A percentile compares a stretch with the other conserved stretches of the same genome.
Conservation (phyloP, 2,888 invertebrate species). For the Perithous albicinctus region DNA sequence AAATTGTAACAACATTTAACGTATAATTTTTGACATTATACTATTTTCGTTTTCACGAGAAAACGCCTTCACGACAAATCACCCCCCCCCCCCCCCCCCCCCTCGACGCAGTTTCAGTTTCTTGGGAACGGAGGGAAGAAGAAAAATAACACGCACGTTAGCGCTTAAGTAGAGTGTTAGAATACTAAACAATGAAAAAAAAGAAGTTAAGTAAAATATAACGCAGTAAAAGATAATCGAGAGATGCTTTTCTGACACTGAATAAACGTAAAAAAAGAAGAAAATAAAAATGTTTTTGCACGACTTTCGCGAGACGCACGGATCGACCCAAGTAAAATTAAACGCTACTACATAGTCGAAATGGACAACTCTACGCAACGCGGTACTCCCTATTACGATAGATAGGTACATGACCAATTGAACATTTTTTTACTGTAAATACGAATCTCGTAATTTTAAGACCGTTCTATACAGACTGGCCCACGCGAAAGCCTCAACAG, state of each 20-base stretch:
- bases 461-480: slow-evolving; percentile 82
- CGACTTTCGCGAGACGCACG: slow-evolving; percentile 76
- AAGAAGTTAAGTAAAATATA: slow-evolving; percentile 47
- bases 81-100: slow-evolving; percentile 2
- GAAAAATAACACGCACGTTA: slow-evolving; percentile 72
- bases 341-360: slow-evolving; percentile 79
- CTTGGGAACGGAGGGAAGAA: slow-evolving; percentile 54
- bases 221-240: slow-evolving; percentile 68
- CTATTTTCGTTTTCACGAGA: slow-evolving; percentile 43
- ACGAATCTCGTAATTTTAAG: slow-evolving; percentile 83
- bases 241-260: slow-evolving; percentile 76
- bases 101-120: slow-evolving; percentile 60
- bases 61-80: too few species aligned
- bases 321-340: slow-evolving; percentile 80
- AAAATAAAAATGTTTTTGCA: slow-evolving; percentile 71
- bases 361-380: slow-evolving; percentile 81
- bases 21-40: slow-evolving; percentile 56
- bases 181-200: slow-evolving; percentile 68
- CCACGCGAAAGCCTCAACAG: slow-evolving; percentile 57
- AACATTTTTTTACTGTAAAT: slow-evolving; percentile 85
- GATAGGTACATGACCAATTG: slow-evolving; percentile 83
- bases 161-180: slow-evolving; percentile 77
- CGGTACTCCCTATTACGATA: slow-evolving; percentile 80
- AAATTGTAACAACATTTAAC: slow-evolving; percentile 65
- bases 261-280: slow-evolving; percentile 70